Conservation (phyloP, 2,113 vertebrate genomes). For the Rissa tridactyla region DNA sequence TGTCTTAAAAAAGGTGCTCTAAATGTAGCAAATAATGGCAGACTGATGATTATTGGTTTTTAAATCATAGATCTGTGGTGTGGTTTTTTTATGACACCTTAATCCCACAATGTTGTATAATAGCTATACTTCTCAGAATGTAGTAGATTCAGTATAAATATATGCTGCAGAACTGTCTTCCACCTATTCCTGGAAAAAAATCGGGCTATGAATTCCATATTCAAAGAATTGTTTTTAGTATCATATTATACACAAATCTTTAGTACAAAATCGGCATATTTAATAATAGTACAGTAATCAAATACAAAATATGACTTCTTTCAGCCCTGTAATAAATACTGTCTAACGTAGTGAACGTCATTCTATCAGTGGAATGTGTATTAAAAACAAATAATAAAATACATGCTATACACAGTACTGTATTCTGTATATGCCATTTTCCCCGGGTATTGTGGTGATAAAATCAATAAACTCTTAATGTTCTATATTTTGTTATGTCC, state of each 20-base stretch:
- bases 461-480: background rate
- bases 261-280: background rate
- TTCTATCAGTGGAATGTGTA: background rate
- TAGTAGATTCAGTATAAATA: background rate
- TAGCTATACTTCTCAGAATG: background rate
- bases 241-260: background rate
- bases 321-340: background rate
- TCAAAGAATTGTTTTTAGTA: background rate
- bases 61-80: background rate
- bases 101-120: background rate
- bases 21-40: background rate
- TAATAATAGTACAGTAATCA: background rate
- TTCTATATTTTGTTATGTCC: background rate
- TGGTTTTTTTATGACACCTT: background rate
- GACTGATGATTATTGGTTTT: background rate
- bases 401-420: background rate
- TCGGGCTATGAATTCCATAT: background rate
- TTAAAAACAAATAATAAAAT: background rate
- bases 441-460: background rate
- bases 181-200: background rate
- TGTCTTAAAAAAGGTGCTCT: background rate
- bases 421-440: background rate
- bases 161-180: background rate
- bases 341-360: background rate
- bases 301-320: background rate